Base-by-base conservation (phyloP, 35 echinoderm and acorn worm genomes). In the Diadema setosum region DNA sequence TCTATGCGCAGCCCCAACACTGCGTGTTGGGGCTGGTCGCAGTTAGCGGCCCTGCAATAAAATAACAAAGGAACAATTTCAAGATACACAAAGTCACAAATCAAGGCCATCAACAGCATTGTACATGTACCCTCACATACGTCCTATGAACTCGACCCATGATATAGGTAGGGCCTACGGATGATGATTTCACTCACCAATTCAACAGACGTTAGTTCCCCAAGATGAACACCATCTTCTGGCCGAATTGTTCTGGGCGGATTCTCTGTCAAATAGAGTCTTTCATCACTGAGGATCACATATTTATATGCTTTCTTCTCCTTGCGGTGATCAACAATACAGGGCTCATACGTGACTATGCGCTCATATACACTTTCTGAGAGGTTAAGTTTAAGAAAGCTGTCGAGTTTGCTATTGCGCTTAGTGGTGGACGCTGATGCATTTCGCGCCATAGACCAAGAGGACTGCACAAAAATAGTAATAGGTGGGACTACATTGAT, bases 271-370 rank as follows among this genome's bases (percentile, higher is more conserved):
- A 97, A 80, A 59, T 91, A 97, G 21, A 97, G 55, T 27, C 84
- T 83, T 45, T 97, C 91, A 56, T 90, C 91, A 23, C 81, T 70
- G 52, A 97, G 78, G 8, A 97, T 73, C 42, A 81, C 91, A 94
- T 87, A 90, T 57, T 97, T 97, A 44, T 91, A 97, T 21, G 84
- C 89, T 44, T 85, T 85, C 65, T 98, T 98, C 48, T 94, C 95
- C 42, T 94, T 98, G n/a, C 61, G 39, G 36, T 84, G 93, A 48
- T 98, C 90, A 20, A 91, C 88, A 61, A 98, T 94, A 55, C 96
- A 98, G 11, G 92, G 76, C 64, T 98, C 96, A 43, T 98, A 98
- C 34, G 92, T 82, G 29, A 84, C 52, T 4, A 98, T 89, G 24
- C 81, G 83, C 30, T 94, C 96, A 78, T 85, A 98, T 0, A 91